Base-by-base conservation (phyloP, 2,888 invertebrate genomes). In the Meloe dianella region DNA sequence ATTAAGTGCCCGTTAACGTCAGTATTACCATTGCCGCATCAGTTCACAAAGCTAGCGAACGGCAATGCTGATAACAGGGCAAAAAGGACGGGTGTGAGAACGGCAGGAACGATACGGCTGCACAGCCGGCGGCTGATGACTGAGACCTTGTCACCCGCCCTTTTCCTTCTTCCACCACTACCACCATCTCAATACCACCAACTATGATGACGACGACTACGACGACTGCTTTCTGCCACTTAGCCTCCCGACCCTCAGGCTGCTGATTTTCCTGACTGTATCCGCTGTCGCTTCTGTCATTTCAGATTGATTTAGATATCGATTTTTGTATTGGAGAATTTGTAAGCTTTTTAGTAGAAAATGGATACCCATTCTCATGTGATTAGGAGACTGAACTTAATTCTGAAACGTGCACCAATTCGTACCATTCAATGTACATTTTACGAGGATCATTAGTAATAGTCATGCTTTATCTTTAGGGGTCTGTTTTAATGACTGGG, bases 71-170 rank as follows among this genome's bases (percentile, higher is more conserved):
- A 67, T 61, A 67, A 64, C 63, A 62, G 56, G 57, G 66, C 38
- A 65, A 35, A 41, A 57, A 17, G 47, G 47, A 20, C 47, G 8
- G 47, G 47, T 47, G 47, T 47, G 47, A 20, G 47, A 20, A 20
- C 47, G 47, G 47, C 47, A 20, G 47, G 20, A 47, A 47, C 47
- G 47, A 47, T 47, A 47, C 47, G 47, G 47, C 60, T 70, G 67
- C 69, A 65, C 72, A 74, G 71, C 71, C 77, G 77, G 74, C 78
- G 77, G 76, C 77, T 77, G 79, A 77, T 79, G 79, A 77, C 79
- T 78, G 78, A 78, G 76, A 78, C 78, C 77, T 78, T 78, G 79
- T 79, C 79, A 78, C 78, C 78, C 78, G 64, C 57, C 63, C 64
- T 62, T 66, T 73, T 67, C 72, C 72, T 9, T 71, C 74, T 60